phyloP scores from a whole-genome alignment of 2,888 invertebrate genomes.

The Marasmarcha lunaedactyla region DNA sequence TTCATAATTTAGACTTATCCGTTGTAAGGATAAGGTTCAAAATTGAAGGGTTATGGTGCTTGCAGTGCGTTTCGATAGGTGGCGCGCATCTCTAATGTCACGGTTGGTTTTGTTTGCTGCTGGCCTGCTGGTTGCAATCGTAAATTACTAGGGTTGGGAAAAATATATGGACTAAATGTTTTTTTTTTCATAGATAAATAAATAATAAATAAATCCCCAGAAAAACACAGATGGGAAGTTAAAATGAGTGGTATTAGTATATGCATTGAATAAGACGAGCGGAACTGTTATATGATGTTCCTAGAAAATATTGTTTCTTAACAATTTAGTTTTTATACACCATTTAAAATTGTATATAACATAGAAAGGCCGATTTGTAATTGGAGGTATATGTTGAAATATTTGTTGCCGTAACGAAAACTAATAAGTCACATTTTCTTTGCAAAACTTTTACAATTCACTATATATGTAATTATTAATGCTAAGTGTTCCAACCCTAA shows the following conservation, averaged over 20 bases:
- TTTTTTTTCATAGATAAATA: no score
- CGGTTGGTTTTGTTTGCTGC: conserved; percentile 37
- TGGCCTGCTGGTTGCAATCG: conserved; percentile 48
- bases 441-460: neutral
- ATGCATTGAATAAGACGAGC: no score
- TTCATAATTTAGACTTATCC: conserved; percentile 11
- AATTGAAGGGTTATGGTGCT: conserved; percentile 20
- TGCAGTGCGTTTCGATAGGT: conserved; percentile 27
- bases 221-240: no score
- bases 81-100: conserved; percentile 38
- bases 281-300: no score
- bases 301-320: no score
- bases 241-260: no score
- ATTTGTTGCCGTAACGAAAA: no score
- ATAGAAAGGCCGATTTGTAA: no score
- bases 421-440: neutral
- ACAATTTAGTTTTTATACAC: no score
- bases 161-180: conserved; percentile 4
- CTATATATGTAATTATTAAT: neutral
- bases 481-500: conserved; percentile 41
- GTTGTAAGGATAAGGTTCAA: conserved; percentile 21
- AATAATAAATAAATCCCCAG: no score
- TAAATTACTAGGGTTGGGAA: conserved; percentile 48
- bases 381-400: no score
- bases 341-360: no score